Base-by-base conservation (phyloP, 2,113 vertebrate genomes). In the Cercocebus atys region DNA sequence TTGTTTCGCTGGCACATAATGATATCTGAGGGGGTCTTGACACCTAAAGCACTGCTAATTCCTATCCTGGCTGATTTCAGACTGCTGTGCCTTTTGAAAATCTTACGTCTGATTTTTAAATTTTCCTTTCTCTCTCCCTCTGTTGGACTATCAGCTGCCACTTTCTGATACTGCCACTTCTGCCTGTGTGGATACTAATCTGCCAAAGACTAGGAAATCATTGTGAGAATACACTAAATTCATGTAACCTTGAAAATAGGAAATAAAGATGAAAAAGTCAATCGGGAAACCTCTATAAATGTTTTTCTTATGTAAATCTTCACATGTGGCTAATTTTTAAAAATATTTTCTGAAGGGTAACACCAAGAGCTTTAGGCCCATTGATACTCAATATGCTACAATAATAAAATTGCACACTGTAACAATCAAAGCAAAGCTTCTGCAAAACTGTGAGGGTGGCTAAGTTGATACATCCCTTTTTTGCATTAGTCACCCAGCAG, bases 251-350 rank as follows among this genome's bases (percentile, higher is more conserved):
- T 86, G 32, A 92, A 89, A 45, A 73, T 7, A 80, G 14, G 35
- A 40, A 93, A 85, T 78, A 88, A 81, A 68, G 32, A 66, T 38
- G 6, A 97, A 86, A 83, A 95, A 64, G 25, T 47, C 55, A 68
- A 75, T 30, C 10, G 13, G 83, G 43, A 92, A 23, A 43, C 47
- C 22, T 50, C 47, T 32, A 12, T n/a, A 82, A 61, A 57, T 27
- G 3, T 72, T 80, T 90, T 10, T 64, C 32, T 57, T 57, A 75
- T 32, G 45, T 76, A 90, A 92, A 84, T 73, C n/a, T 95, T 90
- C 27, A 84, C 80, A 9, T 70, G 25, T 47, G 55, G 6, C n/a
- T 93, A 72, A 10, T 57, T 93, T 79, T 83, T 38, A 11, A 43
- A 93, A 79, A 35, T 66, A 18, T 78, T 38, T 93, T 45, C 25